Base-by-base conservation (phyloP, 2,888 invertebrate genomes). In the Chalcosyrphus nemorum region DNA sequence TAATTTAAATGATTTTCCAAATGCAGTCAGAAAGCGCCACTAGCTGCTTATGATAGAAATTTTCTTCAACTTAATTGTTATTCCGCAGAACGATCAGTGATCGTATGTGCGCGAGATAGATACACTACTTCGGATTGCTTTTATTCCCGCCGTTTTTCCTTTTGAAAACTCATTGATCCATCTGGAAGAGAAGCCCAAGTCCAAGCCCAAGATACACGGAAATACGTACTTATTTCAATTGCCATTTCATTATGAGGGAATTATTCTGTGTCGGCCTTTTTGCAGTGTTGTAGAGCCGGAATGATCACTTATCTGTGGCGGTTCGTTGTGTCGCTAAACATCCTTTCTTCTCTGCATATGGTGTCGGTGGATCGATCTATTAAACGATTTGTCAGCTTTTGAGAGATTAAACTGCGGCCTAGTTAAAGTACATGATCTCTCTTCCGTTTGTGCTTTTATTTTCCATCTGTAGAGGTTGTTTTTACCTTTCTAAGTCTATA, bases 171-270 rank as follows among this genome's bases (percentile, higher is more conserved):
- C 19, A 7, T 19, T 19, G 17, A 13, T 38, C 38, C 65, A 65
- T 65, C 50, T 50, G 65, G 52, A 38, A 4, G 54, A 35, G 29
- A n/a, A 27, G 61, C 9, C 24, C 29, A 17, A 45, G 24, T 29
- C 29, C 19, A n/a, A 27, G 61, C 9, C 24, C 29, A 17, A 45
- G 24, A 41, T 41, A 66, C 52, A 54, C 66, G 54, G 66, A 66
- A 66, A 54, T 66, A 52, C 41, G 52, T 52, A 66, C 41, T 66
- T 52, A 66, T 52, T 66, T 66, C 54, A 66, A 66, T 54, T 66
- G 54, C n/a, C 54, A 54, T 54, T 66, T 27, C 52, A 66, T 66
- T 52, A 54, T 38, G n/a, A 32, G 32, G 38, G 66, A 27, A 54
- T 41, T 41, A 52, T 59, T 59, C 4, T n/a, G n/a, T n/a, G n/a